phyloP scores from a whole-genome alignment of 2,113 vertebrate species.

The Misgurnus anguillicaudatus region DNA sequence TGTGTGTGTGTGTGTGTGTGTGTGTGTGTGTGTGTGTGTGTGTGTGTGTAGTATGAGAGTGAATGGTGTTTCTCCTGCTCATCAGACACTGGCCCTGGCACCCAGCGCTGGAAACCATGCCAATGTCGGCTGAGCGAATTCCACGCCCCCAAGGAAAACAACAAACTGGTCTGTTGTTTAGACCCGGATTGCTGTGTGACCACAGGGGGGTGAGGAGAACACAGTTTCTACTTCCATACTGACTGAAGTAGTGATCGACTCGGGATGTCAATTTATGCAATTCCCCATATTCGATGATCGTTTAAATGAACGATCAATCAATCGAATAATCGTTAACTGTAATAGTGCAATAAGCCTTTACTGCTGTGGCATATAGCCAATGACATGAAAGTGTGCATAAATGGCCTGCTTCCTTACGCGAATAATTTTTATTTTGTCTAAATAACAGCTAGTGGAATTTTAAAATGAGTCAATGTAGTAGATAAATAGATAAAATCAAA shows the following conservation, averaged over 20 bases:
- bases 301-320: too few relatives aligned
- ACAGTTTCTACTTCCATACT: constrained; percentile 32
- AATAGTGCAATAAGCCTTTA: too few relatives aligned
- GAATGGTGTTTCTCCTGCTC: constrained; percentile 50
- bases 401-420: too few relatives aligned
- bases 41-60: constrained; percentile 44
- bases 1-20: constrained; percentile 38
- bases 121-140: constrained; percentile 60
- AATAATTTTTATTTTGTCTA: too few relatives aligned
- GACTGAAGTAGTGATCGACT: constrained; percentile 22
- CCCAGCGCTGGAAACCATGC: constrained; percentile 49
- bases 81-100: constrained; percentile 58
- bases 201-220: constrained; percentile 45
- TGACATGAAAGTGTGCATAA: too few relatives aligned
- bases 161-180: constrained; percentile 59
- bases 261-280: too few relatives aligned
- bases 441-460: too few relatives aligned
- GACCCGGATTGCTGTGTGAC: constrained; percentile 49
- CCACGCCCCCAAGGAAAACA: constrained; percentile 52
- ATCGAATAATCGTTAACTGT: too few relatives aligned
- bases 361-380: too few relatives aligned
- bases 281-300: too few relatives aligned
- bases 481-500: too few relatives aligned
- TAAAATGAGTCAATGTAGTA: too few relatives aligned
- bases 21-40: constrained; percentile 37